phyloP scores from a whole-genome alignment of 2,797 vertebrate genomes.

The Karalla daura region DNA sequence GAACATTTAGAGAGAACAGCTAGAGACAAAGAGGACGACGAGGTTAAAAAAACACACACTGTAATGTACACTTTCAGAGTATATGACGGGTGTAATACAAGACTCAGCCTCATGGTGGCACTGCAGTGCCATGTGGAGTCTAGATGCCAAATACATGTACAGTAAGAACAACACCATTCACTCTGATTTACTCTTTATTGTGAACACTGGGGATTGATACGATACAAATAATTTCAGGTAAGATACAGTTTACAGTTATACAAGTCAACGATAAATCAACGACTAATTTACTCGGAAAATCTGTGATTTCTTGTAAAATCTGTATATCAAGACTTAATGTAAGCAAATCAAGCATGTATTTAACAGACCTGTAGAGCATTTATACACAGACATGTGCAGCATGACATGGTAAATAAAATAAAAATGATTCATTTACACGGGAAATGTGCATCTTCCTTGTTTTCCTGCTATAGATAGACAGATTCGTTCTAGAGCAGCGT shows the following conservation, averaged over 20 bases:
- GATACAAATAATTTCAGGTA: conserved; percentile 52
- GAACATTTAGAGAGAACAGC: no score
- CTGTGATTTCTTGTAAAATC: conserved; percentile 17
- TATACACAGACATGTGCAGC: conserved; percentile 1
- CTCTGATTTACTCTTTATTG: conserved; percentile 59
- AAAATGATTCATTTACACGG: background rate
- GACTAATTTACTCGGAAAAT: conserved; percentile 28
- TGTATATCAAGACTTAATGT: conserved; percentile 6
- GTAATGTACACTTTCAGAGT: no score
- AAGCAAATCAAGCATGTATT: background rate
- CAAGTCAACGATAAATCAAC: conserved; percentile 33
- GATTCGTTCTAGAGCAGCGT: background rate
- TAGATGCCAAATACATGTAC: background rate
- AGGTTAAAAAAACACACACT: no score
- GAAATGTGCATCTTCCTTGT: background rate
- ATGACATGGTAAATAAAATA: conserved; percentile 2
- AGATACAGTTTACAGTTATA: conserved; percentile 46
- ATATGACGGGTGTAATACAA: no score
- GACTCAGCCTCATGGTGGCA: conserved; percentile 33
- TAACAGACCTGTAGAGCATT: conserved; percentile 2
- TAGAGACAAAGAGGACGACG: no score
- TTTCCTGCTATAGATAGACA: background rate
- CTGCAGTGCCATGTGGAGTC: conserved; percentile 3
- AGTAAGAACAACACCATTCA: background rate
- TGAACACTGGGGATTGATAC: conserved; percentile 51